Base-by-base conservation (phyloP, 2,888 invertebrate genomes). In the Nephrotoma appendiculata region DNA sequence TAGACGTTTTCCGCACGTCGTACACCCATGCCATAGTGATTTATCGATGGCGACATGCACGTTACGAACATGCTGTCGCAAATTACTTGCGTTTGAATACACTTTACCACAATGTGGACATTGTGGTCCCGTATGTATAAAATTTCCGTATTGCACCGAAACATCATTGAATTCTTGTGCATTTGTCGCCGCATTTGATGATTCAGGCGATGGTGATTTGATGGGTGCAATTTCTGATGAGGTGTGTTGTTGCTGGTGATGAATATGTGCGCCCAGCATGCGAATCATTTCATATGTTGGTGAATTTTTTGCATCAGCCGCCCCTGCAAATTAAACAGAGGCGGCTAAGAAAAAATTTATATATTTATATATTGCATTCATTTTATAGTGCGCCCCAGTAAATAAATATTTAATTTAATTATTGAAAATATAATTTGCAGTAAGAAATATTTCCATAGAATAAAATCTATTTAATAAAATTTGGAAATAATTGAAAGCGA, bases 1-100 rank as follows among this genome's bases (percentile, higher is more conserved):
- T 93, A 95, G 95, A 91, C 94, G 94, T 92, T 95, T 95, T 90
- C 95, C 95, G 93, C 95, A 95, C 90, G 95, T 94, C 91, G 94
- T 93, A 92, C 95, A 95, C 90, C 94, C 94, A 90, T 94, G 94
- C 94, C 95, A 95, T 91, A 94, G 93, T 91, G 95, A 94, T 90
- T 94, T 93, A 90, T 94, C 93, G 89, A 94, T 94, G 92, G 94
- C 93, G 91, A 94, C 94, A 92, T 95, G 95, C 91, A 95, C 95
- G 92, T 95, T 95, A 92, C 94, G 94, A 92, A 95, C 94, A 92
- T 95, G 95, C 92, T 95, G 95, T 91, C 94, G 94, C 90, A 95
- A 93, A 93, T 95, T 95, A 92, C 95, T 94, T 89, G 94, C 94
- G 90, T 95, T 94, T 90, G 94, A 95, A 93, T 95, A 95, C 92